These are phyloP conservation scores for Alaudala cheleensis DNA, from an alignment of 2,113 vertebrate species.

Conservation along the genomic window DNA sequence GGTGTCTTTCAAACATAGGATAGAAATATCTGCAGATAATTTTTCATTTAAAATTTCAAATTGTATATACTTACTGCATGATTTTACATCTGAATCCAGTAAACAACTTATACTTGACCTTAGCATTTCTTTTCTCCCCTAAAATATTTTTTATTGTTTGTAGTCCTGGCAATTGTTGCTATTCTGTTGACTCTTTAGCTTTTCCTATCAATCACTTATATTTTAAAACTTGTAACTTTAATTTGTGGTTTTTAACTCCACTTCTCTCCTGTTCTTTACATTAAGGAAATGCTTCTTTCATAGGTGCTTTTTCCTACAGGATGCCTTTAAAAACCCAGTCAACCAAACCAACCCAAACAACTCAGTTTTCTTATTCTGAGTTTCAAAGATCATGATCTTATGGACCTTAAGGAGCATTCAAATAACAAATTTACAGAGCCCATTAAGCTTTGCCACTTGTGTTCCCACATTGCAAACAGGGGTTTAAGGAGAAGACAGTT, in stretches of 20 bases:
- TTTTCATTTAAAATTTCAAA: background rate
- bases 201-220: background rate
- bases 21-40: background rate
- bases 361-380: background rate
- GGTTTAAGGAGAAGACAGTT: background rate
- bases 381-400: background rate
- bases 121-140: background rate
- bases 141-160: background rate
- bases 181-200: background rate
- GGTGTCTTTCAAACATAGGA: background rate
- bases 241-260: background rate
- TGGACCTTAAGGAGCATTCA: background rate
- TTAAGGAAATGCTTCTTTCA: background rate
- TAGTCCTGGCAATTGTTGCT: background rate
- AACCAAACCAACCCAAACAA: background rate
- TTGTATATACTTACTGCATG: background rate
- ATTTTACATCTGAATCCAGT: background rate
- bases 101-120: background rate
- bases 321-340: background rate
- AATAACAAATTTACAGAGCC: background rate
- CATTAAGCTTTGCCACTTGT: background rate
- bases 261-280: background rate
- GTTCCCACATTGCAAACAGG: background rate
- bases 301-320: background rate
- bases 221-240: background rate